Conservation (phyloP, 2,888 invertebrate species). For the Thymelicus sylvestris region DNA sequence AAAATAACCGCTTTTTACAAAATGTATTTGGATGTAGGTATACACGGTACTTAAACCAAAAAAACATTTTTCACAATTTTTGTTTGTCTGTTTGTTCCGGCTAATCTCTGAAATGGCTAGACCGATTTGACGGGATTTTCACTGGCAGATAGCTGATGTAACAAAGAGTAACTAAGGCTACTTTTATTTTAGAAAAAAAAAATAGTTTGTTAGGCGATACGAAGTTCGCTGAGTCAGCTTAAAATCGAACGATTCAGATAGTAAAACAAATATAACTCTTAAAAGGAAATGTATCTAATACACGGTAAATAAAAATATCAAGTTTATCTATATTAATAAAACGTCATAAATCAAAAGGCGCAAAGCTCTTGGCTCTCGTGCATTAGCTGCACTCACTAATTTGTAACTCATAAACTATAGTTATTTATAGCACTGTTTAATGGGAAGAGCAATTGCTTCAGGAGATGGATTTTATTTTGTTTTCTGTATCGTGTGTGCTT, state of each 20-base stretch:
- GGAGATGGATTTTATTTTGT: slow-evolving; percentile 23
- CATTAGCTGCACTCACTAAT: slow-evolving; percentile 30
- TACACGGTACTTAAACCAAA: too few species aligned
- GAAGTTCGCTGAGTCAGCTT: too few species aligned
- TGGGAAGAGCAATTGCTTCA: slow-evolving; percentile 19
- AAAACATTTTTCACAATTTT: too few species aligned
- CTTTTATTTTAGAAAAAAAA: too few species aligned
- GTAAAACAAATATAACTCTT: background rate
- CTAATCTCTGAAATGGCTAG: too few species aligned
- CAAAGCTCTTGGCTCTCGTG: slow-evolving; percentile 5
- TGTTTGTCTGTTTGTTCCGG: too few species aligned
- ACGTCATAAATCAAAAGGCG: slow-evolving; percentile 23
- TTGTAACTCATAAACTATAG: slow-evolving; percentile 34
- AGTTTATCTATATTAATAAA: slow-evolving; percentile 29
- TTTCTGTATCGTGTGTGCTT: background rate
- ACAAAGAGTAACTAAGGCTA: too few species aligned
- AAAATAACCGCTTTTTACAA: too few species aligned
- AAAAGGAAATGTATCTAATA: slow-evolving; percentile 19
- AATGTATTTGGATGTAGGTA: too few species aligned
- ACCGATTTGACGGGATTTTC: too few species aligned
- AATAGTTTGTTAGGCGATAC: too few species aligned
- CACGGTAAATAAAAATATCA: background rate
- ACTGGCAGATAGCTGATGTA: too few species aligned
- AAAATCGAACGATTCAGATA: background rate
- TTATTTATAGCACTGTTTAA: slow-evolving; percentile 30